phyloP scores from a whole-genome alignment of 2,797 vertebrate species.

The Cirrhinus molitorella region DNA sequence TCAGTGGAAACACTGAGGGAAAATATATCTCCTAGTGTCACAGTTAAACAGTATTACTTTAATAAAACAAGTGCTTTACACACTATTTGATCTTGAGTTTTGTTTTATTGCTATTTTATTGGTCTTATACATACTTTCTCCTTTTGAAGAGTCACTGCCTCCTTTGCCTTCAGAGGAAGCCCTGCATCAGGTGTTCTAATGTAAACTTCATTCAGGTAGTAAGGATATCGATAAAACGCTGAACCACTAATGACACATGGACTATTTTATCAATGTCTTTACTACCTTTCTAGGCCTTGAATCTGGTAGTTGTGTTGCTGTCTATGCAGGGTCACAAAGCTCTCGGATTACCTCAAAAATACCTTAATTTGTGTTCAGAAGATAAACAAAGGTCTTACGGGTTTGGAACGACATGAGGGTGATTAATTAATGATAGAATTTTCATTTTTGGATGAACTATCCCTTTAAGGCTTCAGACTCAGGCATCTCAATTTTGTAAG shows the following conservation, averaged over 20 bases:
- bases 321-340: no score
- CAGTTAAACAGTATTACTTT: neutral
- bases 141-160: neutral
- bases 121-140: neutral
- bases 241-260: no score
- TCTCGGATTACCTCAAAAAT: no score
- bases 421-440: no score
- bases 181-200: neutral
- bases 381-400: no score
- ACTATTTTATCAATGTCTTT: no score
- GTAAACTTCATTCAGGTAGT: neutral
- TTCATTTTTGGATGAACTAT: no score
- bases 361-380: no score
- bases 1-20: neutral
- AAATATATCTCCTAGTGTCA: neutral
- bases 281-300: no score
- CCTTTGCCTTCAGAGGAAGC: neutral
- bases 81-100: neutral
- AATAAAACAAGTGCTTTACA: neutral
- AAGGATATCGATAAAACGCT: no score
- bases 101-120: neutral
- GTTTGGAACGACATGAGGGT: no score
- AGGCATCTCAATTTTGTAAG: conserved; percentile 17
- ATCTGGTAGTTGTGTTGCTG: no score
- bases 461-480: conserved; percentile 12